phyloP scores from a whole-genome alignment of 2,888 invertebrate genomes.

The Rhopalosiphum nymphaeae region DNA sequence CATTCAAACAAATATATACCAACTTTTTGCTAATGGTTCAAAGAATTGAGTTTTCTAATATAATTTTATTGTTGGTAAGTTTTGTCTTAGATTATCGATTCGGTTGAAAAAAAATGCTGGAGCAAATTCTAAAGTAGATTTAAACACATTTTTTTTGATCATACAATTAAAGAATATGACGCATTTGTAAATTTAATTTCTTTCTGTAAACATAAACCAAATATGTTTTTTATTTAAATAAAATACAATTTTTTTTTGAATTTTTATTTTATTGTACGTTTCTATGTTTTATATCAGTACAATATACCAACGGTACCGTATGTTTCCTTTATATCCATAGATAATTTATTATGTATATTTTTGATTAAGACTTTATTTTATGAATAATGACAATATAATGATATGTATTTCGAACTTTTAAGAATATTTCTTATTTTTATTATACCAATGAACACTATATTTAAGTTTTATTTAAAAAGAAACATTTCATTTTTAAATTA shows the following conservation, averaged over 20 bases:
- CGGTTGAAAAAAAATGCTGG: background rate
- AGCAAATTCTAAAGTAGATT: background rate
- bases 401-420: too few species aligned
- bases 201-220: background rate
- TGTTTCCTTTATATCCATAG: too few species aligned
- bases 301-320: background rate
- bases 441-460: too few species aligned
- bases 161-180: background rate
- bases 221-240: background rate
- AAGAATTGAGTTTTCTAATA: conserved; percentile 3
- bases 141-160: background rate
- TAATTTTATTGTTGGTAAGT: conserved; percentile 2
- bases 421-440: too few species aligned
- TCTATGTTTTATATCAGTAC: background rate
- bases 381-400: too few species aligned
- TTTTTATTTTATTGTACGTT: background rate
- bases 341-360: too few species aligned
- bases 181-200: background rate
- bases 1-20: background rate
- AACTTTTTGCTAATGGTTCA: background rate
- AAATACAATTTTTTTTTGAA: background rate
- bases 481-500: too few species aligned
- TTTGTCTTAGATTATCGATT: background rate
- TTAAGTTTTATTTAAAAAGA: too few species aligned
- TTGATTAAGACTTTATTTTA: too few species aligned